Base-by-base conservation (phyloP, 1,140 invertebrate species). In the Camponotus pennsylvanicus region DNA sequence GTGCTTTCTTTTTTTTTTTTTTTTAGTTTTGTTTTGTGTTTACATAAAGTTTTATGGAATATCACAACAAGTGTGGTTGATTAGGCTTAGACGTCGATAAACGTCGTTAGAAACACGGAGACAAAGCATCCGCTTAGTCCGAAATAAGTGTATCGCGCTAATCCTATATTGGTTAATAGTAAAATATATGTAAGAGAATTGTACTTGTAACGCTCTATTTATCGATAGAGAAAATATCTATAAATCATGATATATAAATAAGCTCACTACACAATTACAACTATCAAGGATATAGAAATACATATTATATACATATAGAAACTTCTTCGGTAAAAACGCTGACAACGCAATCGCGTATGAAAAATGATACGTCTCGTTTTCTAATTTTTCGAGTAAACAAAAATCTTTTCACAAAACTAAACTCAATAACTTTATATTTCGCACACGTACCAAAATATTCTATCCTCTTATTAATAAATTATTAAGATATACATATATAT, bases 221-320 rank as follows among this genome's bases (percentile, higher is more conserved):
- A 55, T 88, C 66, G 37, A 64, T 83, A 42, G 49, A 86, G 86
- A 59, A 88, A 42, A 89, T 87, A 86, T 70, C 57, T 86, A 82
- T 90, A 90, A 90, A 86, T 70, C 71, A 71, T 88, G 45, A 69
- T 79, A 80, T 57, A 70, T 90, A 90, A 90, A 90, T 90, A 90
- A 90, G 69, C 79, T 57, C 32, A 86, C 85, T 86, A 86, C 85
- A 84, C 34, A 86, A 71, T 82, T 82, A 80, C 66, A 78, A 71
- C 66, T 82, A 82, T 83, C 66, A 57, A 70, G 69, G 63, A 82
- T 52, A 52, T 73, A 90, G 78, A 87, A 76, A 87, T 87, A 55
- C 80, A 61, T 86, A 86, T 63, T 87, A 77, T 87, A 71, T 89
- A 90, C 87, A 80, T 88, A 90, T 42, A 85, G 42, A 77, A 64